A percentile compares a stretch with the other conserved stretches of the same genome.
phyloP scores from a whole-genome alignment of 2,113 vertebrate genomes.

The Oophaga pumilio region DNA sequence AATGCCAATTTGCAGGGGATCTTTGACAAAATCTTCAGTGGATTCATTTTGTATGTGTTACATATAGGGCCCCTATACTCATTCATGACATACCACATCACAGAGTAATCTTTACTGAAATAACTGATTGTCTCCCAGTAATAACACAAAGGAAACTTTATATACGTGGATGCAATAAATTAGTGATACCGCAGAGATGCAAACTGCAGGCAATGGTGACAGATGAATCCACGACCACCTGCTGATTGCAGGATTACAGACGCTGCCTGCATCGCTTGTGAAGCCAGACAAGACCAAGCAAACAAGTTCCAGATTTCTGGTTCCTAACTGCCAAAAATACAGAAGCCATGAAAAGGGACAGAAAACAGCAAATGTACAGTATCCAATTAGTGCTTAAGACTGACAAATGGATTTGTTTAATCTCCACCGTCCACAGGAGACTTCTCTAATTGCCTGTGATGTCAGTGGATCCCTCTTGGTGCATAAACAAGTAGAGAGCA shows the following conservation, averaged over 20 bases:
- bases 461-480: conserved; percentile 17
- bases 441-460: conserved; percentile 28
- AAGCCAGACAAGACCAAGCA: conserved; percentile 23
- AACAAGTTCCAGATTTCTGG: conserved; percentile 1
- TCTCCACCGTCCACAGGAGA: conserved; percentile 1
- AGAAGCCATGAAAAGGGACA: background rate
- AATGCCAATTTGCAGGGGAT: no score
- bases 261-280: background rate
- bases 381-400: conserved; percentile 24
- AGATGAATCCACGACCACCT: conserved; percentile 28
- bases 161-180: background rate
- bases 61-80: background rate
- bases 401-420: conserved; percentile 44
- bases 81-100: background rate
- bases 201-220: background rate
- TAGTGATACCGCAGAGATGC: background rate
- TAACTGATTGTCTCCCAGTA: background rate
- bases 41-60: no score
- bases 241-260: conserved; percentile 32
- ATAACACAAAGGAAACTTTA: background rate
- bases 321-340: background rate
- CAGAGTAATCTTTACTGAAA: background rate
- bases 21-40: no score
- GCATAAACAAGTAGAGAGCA: conserved; percentile 29
- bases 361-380: conserved; percentile 22